Percentiles rank a stretch among this genome's conserved stretches.
phyloP scores from a whole-genome alignment of 2,113 vertebrate genomes.

The Rattus norvegicus region GRCr8 NC_086035.1:21641501-21642000 shows the following conservation, averaged over 20 bases:
- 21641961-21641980: background rate
- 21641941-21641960: background rate
- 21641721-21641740: background rate
- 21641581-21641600: no score
- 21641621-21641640: background rate
- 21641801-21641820: background rate
- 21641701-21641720: background rate
- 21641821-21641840: background rate
- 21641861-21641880: background rate
- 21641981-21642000: background rate
- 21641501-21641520: background rate
- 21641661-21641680: background rate
- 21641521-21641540: background rate
- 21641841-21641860: background rate
- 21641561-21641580: background rate
- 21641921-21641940: no score
- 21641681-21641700: background rate
- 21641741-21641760: background rate
- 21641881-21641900: no score
- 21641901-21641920: background rate
- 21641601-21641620: background rate
- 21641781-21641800: background rate
- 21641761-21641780: background rate
- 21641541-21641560: no score
- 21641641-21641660: background rate